These are phyloP conservation scores for Ceramica pisi DNA, from an alignment of 2,888 invertebrate species.

Conservation along the genomic window DNA sequence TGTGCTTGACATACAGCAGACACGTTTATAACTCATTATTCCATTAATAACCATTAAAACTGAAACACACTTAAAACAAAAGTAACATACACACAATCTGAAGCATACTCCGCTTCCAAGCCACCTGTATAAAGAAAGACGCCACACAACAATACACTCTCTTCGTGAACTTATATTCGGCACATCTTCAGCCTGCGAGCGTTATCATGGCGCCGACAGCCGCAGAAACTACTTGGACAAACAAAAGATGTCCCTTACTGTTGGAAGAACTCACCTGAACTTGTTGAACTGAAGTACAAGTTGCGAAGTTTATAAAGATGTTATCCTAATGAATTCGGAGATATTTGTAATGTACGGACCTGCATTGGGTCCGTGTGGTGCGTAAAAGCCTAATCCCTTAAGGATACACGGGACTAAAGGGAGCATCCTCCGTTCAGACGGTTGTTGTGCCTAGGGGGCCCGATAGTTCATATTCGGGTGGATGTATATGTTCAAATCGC, in stretches of 20 bases:
- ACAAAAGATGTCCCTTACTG: slow-evolving; percentile 53
- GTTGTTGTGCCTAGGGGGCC: too few species aligned
- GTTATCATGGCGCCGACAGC: slow-evolving; percentile 44
- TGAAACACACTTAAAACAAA: slow-evolving; percentile 3
- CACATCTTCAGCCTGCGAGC: slow-evolving; percentile 38
- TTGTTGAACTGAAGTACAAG: neutral
- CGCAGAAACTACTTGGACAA: slow-evolving; percentile 52
- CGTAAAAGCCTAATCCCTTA: too few species aligned
- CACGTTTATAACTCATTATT: neutral
- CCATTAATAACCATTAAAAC: neutral
- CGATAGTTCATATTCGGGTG: too few species aligned
- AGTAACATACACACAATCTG: slow-evolving; percentile 9
- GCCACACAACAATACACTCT: slow-evolving; percentile 41
- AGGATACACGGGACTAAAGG: too few species aligned
- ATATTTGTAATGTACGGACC: too few species aligned
- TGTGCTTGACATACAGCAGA: neutral
- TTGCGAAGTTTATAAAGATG: too few species aligned
- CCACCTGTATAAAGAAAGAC: slow-evolving; percentile 37
- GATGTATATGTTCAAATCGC: too few species aligned
- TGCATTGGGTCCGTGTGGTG: too few species aligned
- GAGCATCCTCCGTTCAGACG: too few species aligned
- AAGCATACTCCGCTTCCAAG: slow-evolving; percentile 10
- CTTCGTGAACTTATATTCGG: slow-evolving; percentile 43
- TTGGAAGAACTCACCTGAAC: slow-evolving; percentile 27
- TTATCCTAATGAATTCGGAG: too few species aligned